These are phyloP conservation scores for Erythrolamprus reginae DNA, from an alignment of 2,113 vertebrate genomes.

Conservation along the genomic window DNA sequence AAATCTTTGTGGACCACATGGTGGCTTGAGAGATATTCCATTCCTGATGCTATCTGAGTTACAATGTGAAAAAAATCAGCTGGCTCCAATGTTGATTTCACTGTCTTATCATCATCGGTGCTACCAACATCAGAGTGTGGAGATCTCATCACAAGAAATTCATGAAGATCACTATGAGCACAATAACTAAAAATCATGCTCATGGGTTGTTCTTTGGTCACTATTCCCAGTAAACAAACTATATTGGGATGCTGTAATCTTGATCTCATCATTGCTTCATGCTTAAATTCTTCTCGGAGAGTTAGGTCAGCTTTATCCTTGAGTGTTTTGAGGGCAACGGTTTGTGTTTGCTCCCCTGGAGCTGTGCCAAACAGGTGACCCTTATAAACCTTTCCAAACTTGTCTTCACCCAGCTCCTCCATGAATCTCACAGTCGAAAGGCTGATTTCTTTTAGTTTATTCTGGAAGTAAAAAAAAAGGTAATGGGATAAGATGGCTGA, in stretches of 20 bases:
- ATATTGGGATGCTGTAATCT: slow-evolving; percentile 91
- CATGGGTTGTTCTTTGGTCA: slow-evolving; percentile 90
- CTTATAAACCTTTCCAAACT: slow-evolving; percentile 95
- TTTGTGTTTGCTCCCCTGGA: slow-evolving; percentile 87
- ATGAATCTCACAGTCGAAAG: slow-evolving; percentile 88
- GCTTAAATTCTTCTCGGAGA: slow-evolving; percentile 90
- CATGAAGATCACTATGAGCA: slow-evolving; percentile 87
- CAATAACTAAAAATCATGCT: slow-evolving; percentile 93
- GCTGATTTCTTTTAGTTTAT: slow-evolving; percentile 90
- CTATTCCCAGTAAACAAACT: slow-evolving; percentile 84
- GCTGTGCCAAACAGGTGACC: slow-evolving; percentile 87
- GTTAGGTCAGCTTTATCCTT: slow-evolving; percentile 89
- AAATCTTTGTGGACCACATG: slow-evolving; percentile 94
- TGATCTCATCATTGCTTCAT: slow-evolving; percentile 83
- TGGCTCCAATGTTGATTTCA: slow-evolving; percentile 89
- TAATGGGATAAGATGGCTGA: not conserved
- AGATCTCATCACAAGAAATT: slow-evolving; percentile 92
- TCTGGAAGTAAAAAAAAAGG: slow-evolving; percentile 61
- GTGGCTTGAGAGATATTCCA: slow-evolving; percentile 93
- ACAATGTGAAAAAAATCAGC: slow-evolving; percentile 89
- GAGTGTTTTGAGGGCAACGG: slow-evolving; percentile 90
- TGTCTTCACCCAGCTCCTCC: slow-evolving; percentile 94
- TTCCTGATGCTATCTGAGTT: slow-evolving; percentile 90
- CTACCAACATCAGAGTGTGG: slow-evolving; percentile 93
- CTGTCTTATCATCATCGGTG: slow-evolving; percentile 89